Conservation (phyloP, 2,113 vertebrate species). For the Formicarius rufipectus region DNA sequence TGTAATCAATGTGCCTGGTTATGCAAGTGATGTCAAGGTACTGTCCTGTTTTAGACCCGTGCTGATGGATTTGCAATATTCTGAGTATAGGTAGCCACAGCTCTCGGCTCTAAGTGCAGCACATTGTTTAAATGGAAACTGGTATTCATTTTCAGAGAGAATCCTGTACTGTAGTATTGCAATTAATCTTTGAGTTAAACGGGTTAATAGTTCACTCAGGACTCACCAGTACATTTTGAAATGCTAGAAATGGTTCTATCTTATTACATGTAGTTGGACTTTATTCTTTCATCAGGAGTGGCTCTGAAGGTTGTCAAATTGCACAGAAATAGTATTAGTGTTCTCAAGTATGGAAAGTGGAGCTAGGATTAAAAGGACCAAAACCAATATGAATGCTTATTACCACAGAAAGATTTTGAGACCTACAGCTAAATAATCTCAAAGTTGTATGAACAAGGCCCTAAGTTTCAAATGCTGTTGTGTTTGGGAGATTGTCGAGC, state of each 20-base stretch:
- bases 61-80: background rate
- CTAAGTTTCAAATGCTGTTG: background rate
- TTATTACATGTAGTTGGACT: background rate
- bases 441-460: background rate
- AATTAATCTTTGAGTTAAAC: background rate
- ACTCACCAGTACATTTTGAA: background rate
- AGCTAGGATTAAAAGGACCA: background rate
- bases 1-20: background rate
- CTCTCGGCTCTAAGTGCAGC: background rate
- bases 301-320: background rate
- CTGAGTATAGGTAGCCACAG: background rate
- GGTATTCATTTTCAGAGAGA: background rate
- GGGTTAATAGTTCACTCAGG: background rate
- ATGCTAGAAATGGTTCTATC: background rate
- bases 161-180: background rate
- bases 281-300: conserved; percentile 1
- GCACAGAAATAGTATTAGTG: background rate
- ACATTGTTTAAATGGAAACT: background rate
- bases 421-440: background rate
- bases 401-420: background rate
- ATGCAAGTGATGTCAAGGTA: background rate
- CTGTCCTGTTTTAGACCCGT: background rate
- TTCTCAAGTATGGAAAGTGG: background rate
- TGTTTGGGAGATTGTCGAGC: background rate
- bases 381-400: background rate